phyloP scores from a whole-genome alignment of 2,797 vertebrate species.

The Liasis olivaceus region DNA sequence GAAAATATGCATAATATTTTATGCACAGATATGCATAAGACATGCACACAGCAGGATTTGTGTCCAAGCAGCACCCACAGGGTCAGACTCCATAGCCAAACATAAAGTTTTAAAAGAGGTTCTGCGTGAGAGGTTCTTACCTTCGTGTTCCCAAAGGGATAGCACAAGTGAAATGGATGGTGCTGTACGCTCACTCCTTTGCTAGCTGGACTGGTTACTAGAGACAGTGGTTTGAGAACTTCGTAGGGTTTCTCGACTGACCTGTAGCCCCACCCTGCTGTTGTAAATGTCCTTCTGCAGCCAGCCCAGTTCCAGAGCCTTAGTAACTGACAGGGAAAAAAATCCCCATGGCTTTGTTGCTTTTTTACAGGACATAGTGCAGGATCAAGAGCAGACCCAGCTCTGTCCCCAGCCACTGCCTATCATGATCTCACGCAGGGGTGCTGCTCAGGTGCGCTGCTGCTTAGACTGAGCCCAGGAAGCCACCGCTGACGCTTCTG shows the following conservation, averaged over 20 bases:
- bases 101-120: background rate
- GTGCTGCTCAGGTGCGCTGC: background rate
- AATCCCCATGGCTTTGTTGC: background rate
- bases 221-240: background rate
- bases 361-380: background rate
- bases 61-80: background rate
- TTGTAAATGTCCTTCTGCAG: constrained; percentile 47
- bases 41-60: background rate
- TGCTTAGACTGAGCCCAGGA: background rate
- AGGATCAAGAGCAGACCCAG: background rate
- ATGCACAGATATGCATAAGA: too few species aligned
- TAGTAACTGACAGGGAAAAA: constrained; percentile 52
- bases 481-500: background rate
- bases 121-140: constrained; percentile 46
- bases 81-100: background rate
- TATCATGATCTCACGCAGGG: background rate
- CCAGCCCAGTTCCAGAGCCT: constrained; percentile 47
- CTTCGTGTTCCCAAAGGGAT: constrained; percentile 3
- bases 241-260: background rate
- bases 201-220: constrained; percentile 1
- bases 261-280: constrained; percentile 42
- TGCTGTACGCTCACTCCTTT: constrained; percentile 26
- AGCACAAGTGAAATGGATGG: background rate
- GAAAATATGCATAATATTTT: background rate
- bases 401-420: background rate